These are phyloP conservation scores for Pangasius larnaudii DNA, from an alignment of 2,797 vertebrate species.

Conservation along the genomic window DNA sequence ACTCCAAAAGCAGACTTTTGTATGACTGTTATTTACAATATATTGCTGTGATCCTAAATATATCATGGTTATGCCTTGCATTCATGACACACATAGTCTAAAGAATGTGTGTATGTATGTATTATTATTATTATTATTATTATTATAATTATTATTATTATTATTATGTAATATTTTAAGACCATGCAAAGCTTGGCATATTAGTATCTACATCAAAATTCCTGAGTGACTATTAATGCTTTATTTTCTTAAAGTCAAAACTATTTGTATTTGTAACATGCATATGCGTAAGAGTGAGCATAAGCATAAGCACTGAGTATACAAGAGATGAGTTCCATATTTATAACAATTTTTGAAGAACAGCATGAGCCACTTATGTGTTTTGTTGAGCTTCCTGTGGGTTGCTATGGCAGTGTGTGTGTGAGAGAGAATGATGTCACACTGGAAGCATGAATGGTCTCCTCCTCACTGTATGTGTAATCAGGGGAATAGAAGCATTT, in stretches of 20 bases:
- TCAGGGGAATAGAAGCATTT: background rate
- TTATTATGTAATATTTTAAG: background rate
- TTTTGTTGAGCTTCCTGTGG: slow-evolving; percentile 68
- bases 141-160: slow-evolving; percentile 9
- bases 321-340: slow-evolving; percentile 61
- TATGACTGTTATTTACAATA: background rate
- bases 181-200: background rate
- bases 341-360: slow-evolving; percentile 61
- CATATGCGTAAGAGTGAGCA: background rate
- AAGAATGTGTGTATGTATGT: background rate
- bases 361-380: slow-evolving; percentile 62
- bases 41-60: background rate
- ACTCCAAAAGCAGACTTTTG: background rate
- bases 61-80: background rate
- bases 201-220: background rate
- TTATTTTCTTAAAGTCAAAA: background rate
- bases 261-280: background rate
- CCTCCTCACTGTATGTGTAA: slow-evolving; percentile 49
- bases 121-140: background rate
- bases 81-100: background rate
- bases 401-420: slow-evolving; percentile 64
- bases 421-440: slow-evolving; percentile 65
- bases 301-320: slow-evolving; percentile 10
- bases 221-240: background rate
- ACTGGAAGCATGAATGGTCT: slow-evolving; percentile 63